Base-by-base conservation (phyloP, 2,888 invertebrate genomes). In the Microdon myrmicae region DNA sequence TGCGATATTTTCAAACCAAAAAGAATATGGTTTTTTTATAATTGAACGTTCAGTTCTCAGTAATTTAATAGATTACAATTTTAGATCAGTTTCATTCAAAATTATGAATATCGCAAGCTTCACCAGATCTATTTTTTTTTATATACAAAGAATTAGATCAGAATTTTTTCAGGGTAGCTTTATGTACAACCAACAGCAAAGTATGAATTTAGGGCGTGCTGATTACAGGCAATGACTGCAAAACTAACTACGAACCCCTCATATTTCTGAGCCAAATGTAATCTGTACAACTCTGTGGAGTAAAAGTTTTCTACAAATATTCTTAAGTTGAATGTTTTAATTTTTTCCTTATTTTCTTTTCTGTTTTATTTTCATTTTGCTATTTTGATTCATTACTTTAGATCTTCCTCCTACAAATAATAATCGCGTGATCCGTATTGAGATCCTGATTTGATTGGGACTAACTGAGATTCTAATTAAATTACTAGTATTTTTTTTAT, bases 261-360 rank as follows among this genome's bases (percentile, higher is more conserved):
- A 48, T n/a, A 26, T 56, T 32, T 32, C 17, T 39, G n/a, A 28
- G 41, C 35, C 61, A 66, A 69, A 56, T 48, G 41, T 59, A 56
- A 56, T 69, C 67, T 51, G 47, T 59, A 69, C 67, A 69, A 68
- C 69, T 64, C 68, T 69, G 69, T 61, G 38, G 67, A 35, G 44
- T 68, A 60, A 60, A 39, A 55, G 59, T 54, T 59, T 67, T 55
- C 60, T 59, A 31, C 29, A 54, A n/a, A 49, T 38, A 44, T 37
- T 26, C 31, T 32, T 9, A 47, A 60, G 35, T 51, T 56, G 51
- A 64, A 34, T 51, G 56, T 39, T 49, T 38, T n/a, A n/a, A n/a
- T n/a, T n/a, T 54, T 59, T 67, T 55, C 60, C 55, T 29, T 28
- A 54, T n/a, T 48, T 38, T 38, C 32, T 26, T 34, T 32, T 9